Percentiles rank a stretch among this genome's conserved stretches.
phyloP scores from a whole-genome alignment of 2,113 vertebrate genomes.

The Phyllostomus hastatus region DNA sequence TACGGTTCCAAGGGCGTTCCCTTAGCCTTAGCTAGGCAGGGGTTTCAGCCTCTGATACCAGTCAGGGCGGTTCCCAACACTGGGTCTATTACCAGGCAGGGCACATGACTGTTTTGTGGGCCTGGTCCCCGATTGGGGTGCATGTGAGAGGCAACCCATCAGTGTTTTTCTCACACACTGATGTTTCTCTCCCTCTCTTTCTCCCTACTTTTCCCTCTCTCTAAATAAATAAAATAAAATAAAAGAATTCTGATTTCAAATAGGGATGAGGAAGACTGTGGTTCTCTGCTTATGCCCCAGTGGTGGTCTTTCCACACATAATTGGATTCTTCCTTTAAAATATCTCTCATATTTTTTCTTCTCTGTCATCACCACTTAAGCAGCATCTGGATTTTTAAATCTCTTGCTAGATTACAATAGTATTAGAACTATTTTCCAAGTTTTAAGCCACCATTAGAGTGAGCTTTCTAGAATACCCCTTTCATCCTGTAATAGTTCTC shows the following conservation, averaged over 20 bases:
- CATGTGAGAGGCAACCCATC: no score
- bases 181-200: no score
- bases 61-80: no score
- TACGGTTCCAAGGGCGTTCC: no score
- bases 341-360: neutral
- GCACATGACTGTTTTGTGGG: no score
- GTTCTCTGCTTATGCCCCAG: neutral
- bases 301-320: neutral
- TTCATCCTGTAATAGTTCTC: neutral
- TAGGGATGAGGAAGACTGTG: neutral
- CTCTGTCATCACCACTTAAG: neutral
- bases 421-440: neutral
- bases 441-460: neutral
- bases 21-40: no score
- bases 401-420: neutral
- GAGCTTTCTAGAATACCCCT: neutral
- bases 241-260: neutral
- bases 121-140: no score
- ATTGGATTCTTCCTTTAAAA: neutral
- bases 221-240: no score
- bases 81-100: no score
- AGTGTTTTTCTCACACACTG: no score
- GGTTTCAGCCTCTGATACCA: no score
- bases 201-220: no score
- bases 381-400: neutral